phyloP scores from a whole-genome alignment of 2,113 vertebrate species.

The Microcebus griseorufus region DNA sequence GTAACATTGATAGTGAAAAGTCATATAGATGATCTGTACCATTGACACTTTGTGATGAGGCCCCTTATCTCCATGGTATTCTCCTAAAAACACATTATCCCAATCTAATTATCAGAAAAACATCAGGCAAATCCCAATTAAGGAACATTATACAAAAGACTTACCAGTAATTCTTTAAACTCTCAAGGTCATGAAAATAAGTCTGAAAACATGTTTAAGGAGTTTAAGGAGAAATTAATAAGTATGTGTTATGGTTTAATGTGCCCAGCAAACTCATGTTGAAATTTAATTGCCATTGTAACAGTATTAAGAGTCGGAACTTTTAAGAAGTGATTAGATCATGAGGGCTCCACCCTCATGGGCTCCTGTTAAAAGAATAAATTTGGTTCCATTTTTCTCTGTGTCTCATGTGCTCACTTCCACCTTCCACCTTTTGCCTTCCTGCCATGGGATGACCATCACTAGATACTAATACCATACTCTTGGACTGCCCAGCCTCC shows the following conservation, averaged over 20 bases:
- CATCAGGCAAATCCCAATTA: not conserved
- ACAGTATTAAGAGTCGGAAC: not conserved
- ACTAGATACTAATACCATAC: not conserved
- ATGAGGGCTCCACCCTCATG: not conserved
- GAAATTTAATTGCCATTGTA: not conserved
- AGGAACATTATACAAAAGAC: not conserved
- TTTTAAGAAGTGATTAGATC: not conserved
- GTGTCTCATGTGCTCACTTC: not conserved
- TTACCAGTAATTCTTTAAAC: not conserved
- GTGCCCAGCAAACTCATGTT: not conserved
- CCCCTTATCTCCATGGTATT: not conserved
- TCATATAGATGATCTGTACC: not conserved
- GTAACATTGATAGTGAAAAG: not conserved
- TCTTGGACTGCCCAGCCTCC: not conserved
- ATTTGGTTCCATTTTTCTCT: not conserved
- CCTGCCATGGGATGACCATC: not conserved
- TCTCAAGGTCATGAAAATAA: not conserved
- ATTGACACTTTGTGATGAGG: not conserved
- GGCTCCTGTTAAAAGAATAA: not conserved
- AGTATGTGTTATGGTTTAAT: not conserved
- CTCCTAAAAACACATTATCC: fast-evolving
- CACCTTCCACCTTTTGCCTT: not conserved
- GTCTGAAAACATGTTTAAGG: not conserved
- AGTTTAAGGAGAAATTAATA: not conserved
- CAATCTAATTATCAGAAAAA: not conserved